These are phyloP conservation scores for Chironex yamaguchii DNA, from an alignment of 30 jellyfish, hydroid and myxozoan genomes.

Conservation along the genomic window DNA sequence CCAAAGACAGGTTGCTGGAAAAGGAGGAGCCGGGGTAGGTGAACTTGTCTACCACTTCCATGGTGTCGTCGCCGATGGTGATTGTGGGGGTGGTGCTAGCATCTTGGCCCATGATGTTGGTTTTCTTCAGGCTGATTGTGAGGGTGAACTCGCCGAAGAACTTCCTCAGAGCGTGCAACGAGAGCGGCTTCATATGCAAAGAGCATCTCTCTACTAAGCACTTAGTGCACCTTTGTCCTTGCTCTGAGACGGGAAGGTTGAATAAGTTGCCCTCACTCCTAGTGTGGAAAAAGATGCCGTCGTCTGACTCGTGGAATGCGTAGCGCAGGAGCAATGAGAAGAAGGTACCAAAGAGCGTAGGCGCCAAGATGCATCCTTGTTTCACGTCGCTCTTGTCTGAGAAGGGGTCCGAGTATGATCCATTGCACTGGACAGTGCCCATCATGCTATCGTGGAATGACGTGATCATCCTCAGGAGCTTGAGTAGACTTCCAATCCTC, in stretches of 20 bases:
- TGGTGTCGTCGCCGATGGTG: too few species aligned
- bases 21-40: too few species aligned
- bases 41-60: too few species aligned
- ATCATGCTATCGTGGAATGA: neutral
- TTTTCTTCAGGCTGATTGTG: too few species aligned
- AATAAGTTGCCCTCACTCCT: neutral
- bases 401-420: conserved; percentile 2
- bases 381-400: neutral
- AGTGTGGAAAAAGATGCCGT: neutral
- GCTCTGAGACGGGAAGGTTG: conserved; percentile 2
- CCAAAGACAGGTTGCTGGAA: too few species aligned
- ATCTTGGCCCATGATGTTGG: too few species aligned
- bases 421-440: neutral
- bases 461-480: conserved; percentile 4
- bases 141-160: too few species aligned
- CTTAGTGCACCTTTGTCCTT: neutral
- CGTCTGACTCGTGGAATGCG: conserved; percentile 8
- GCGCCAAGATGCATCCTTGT: neutral
- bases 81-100: too few species aligned
- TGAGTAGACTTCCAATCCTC: neutral
- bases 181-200: neutral
- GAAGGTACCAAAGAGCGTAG: too few species aligned
- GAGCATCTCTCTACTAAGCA: neutral
- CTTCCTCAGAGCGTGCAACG: too few species aligned
- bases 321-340: neutral